Evolutionary conservation across 2,797 vertebrate species (phyloP).

Genomic region (Neostethus bicornis): DNA sequence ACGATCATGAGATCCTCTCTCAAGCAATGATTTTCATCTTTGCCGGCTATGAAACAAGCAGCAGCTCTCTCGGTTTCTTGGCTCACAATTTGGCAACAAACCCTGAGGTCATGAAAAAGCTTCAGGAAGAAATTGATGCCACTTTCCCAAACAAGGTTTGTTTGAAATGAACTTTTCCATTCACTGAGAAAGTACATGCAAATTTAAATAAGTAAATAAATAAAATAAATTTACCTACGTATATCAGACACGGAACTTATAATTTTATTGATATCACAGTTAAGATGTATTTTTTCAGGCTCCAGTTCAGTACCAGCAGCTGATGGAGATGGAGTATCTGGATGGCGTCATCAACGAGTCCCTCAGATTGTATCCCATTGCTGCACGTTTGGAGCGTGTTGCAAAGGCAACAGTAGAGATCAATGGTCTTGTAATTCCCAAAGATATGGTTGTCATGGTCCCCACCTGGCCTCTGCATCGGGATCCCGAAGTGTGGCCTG

Average conservation of each 20-base stretch:
- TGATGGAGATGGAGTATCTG: constrained; percentile 84
- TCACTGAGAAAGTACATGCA: neutral
- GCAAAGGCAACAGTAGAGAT: constrained; percentile 80
- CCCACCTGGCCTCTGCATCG: constrained; percentile 74
- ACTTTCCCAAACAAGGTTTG: constrained; percentile 80
- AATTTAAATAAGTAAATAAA: neutral
- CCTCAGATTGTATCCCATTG: constrained; percentile 71
- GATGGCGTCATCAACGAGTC: constrained; percentile 77
- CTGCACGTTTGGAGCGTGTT: constrained; percentile 69
- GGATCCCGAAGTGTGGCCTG: constrained; percentile 68
- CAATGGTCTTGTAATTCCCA: constrained; percentile 72
- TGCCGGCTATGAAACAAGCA: constrained; percentile 84
- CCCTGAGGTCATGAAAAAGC: constrained; percentile 74
- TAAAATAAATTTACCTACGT: neutral
- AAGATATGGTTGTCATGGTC: constrained; percentile 65
- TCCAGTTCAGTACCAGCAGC: constrained; percentile 55
- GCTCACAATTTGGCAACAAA: constrained; percentile 81
- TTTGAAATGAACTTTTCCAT: neutral
- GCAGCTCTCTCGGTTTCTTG: constrained; percentile 76
- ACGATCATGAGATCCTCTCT: constrained; percentile 85
- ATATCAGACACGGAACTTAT: no score
- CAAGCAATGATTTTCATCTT: constrained; percentile 83
- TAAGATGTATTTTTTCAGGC: constrained; percentile 55
- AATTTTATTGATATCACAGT: neutral
- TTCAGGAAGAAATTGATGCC: constrained; percentile 80